Conservation (phyloP, 1,140 invertebrate genomes). For the Plutomurus gul region DNA sequence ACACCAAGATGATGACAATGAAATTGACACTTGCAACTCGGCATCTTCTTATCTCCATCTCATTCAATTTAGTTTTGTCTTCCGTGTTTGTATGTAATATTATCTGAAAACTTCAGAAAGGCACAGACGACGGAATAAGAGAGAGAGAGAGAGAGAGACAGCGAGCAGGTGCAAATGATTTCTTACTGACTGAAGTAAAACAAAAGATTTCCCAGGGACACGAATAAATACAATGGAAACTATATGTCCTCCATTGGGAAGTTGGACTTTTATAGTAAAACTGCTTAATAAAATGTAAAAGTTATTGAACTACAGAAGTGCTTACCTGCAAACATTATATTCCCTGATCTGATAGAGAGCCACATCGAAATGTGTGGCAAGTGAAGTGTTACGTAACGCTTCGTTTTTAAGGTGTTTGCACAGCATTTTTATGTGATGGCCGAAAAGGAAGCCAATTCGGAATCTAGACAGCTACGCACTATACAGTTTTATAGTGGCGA, state of each 20-base stretch:
- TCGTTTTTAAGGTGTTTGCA: constrained; percentile 12
- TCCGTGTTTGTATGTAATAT: background rate
- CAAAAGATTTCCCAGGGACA: no score
- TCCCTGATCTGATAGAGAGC: no score
- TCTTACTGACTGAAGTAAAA: constrained; percentile 15
- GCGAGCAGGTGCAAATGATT: constrained; percentile 2
- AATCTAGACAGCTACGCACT: no score
- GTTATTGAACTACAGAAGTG: constrained; percentile 25
- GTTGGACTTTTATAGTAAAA: no score
- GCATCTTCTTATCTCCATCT: background rate
- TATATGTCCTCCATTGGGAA: no score
- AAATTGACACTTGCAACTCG: constrained; percentile 7
- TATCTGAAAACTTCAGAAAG: no score
- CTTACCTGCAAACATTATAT: no score
- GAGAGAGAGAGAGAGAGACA: no score
- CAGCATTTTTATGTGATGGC: background rate
- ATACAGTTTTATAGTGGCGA: no score
- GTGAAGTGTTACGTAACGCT: background rate
- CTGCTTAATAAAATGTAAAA: background rate
- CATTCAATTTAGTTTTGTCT: background rate
- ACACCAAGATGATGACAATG: constrained; percentile 12
- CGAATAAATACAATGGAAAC: no score
- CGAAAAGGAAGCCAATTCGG: background rate
- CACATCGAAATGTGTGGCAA: no score
- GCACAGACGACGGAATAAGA: no score